Conservation (phyloP, 2,888 invertebrate species). For the Tetragnatha montana region DNA sequence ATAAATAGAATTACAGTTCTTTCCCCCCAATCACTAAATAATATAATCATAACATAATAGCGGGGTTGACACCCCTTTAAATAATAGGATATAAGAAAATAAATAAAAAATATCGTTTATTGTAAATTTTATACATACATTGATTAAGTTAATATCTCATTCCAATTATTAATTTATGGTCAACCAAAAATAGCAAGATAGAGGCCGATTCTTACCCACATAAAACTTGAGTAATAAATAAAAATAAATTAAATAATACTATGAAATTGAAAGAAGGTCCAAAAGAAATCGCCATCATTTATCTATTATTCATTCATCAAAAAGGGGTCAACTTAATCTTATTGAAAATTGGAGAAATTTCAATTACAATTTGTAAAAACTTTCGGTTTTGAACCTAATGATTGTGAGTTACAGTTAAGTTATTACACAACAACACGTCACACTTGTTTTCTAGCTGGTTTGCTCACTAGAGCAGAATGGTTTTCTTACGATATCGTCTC, state of each 20-base stretch:
- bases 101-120: too few relatives aligned
- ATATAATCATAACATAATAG: too few relatives aligned
- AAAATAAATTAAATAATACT: constrained; percentile 51
- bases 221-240: constrained; percentile 57
- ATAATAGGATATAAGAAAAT: too few relatives aligned
- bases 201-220: constrained; percentile 49
- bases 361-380: background rate
- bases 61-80: too few relatives aligned
- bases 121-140: too few relatives aligned
- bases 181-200: background rate
- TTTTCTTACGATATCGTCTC: too few relatives aligned
- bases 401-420: constrained; percentile 25
- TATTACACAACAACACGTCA: constrained; percentile 12
- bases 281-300: constrained; percentile 17
- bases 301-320: background rate
- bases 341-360: background rate
- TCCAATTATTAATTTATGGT: background rate
- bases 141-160: too few relatives aligned
- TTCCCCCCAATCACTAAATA: too few relatives aligned
- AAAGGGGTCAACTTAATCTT: constrained; percentile 6
- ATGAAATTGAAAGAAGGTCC: constrained; percentile 39
- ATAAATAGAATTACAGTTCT: too few relatives aligned
- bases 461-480: too few relatives aligned
- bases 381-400: background rate
- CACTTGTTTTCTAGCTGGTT: background rate